Evolutionary conservation across 2,113 vertebrate species (phyloP), one percentile per base, ranked within the genome.

Genomic region (Peromyscus maniculatus): DNA sequence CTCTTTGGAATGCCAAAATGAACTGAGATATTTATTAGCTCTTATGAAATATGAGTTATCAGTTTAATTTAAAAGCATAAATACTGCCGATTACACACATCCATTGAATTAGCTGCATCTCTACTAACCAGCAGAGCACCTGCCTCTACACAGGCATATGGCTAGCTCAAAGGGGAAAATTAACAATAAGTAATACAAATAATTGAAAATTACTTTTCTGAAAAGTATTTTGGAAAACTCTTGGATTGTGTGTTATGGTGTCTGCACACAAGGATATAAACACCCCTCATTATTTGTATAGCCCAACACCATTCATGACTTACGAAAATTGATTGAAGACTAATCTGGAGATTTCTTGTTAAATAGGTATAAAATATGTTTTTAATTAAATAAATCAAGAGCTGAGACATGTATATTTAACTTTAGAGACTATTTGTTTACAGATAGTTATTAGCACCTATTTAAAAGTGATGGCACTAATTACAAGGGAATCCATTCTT

Each of bases 31-130:
- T 96, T 95, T 93, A 62, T 64, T 91, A 79, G n/a, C 22, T 86
- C 78, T 80, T 91, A 79, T 19, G 39, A 96, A 92, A 79, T 77
- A 88, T 90, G 84, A 98, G 59, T 89, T 91, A 72, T 55, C 46
- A 77, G 49, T 64, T 95, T 92, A 97, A 93, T 92, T 97, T 97
- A 97, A 92, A 72, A 67, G 39, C 33, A 86, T 39, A 90, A 82
- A 43, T 57, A 33, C 95, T 94, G 75, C 39, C 77, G 83, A 94
- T 75, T 67, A 43, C n/a, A 91, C 89, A 83, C 72, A 8, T 75
- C 46, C 84, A 28, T 66, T 86, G 74, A 55, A 91, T 91, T 62
- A 91, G 33, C 79, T 88, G 84, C 7, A 46, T 75, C 22, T 96
- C 19, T 66, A 74, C 17, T 84, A 87, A 90, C 13, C 26, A 93